Conservation (phyloP, 2,888 invertebrate genomes). For the Odontocerum albicorne region DNA sequence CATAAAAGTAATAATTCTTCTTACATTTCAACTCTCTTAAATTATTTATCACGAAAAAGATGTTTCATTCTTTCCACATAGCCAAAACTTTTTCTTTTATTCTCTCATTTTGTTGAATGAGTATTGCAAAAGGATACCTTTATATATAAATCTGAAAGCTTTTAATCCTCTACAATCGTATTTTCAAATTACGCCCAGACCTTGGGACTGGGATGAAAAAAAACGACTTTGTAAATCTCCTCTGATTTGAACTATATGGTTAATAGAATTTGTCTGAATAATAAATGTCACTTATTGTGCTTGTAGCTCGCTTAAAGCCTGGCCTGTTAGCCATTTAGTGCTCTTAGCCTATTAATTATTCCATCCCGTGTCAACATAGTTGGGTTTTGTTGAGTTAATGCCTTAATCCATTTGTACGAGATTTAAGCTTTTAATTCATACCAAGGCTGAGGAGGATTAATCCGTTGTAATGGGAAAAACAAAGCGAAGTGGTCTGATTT, state of each 20-base stretch:
- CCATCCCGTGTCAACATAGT: constrained; percentile 20
- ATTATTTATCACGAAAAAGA: too few species aligned
- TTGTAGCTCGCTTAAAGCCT: constrained; percentile 6
- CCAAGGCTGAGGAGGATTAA: constrained; percentile 5
- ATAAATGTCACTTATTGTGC: constrained; percentile 8
- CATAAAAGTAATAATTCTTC: too few species aligned
- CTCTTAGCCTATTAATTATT: constrained; percentile 14
- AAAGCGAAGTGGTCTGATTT: background rate
- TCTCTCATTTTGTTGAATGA: too few species aligned
- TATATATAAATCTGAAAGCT: too few species aligned
- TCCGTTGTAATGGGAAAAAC: background rate
- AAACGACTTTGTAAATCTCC: too few species aligned
- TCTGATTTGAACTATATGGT: background rate
- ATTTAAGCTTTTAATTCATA: constrained; percentile 14
- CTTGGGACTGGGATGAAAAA: background rate
- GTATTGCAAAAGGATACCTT: too few species aligned
- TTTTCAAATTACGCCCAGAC: too few species aligned
- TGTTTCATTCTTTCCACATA: too few species aligned
- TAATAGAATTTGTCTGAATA: background rate
- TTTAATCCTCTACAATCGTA: too few species aligned
- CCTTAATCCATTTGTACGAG: constrained; percentile 15
- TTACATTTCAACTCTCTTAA: too few species aligned
- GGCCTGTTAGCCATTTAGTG: constrained; percentile 17
- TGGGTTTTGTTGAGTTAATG: constrained; percentile 17
- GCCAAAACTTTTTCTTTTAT: too few species aligned